Evolutionary conservation across 2,888 invertebrate species (phyloP).

Genomic region (Sympetrum striolatum): DNA sequence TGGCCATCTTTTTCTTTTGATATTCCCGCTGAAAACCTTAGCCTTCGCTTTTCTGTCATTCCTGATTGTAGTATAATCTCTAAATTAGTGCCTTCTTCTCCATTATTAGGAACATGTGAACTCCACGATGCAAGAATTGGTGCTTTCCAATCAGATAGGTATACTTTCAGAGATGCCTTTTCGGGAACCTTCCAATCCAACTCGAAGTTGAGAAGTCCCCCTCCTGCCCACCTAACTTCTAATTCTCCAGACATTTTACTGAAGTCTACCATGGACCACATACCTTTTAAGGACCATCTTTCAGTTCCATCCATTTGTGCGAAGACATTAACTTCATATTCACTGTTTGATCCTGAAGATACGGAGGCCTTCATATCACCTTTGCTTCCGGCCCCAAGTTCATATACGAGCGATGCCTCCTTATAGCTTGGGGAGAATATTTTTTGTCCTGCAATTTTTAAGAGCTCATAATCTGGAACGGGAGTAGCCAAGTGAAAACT

Average conservation of each 20-base stretch:
- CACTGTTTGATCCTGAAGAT: not conserved
- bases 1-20: not conserved
- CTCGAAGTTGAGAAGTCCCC: not conserved
- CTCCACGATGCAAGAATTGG: not conserved
- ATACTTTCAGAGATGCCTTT: not conserved
- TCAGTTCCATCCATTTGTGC: not conserved
- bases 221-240: constrained; percentile 10
- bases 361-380: not conserved
- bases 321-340: not conserved
- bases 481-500: not conserved
- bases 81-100: not conserved
- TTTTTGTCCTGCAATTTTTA: not conserved
- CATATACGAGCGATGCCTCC: not conserved
- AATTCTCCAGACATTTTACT: not conserved
- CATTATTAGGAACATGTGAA: not conserved
- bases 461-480: not conserved
- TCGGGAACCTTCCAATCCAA: not conserved
- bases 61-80: constrained; percentile 1
- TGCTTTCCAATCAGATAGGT: not conserved
- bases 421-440: not conserved
- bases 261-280: not conserved
- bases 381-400: not conserved
- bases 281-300: not conserved
- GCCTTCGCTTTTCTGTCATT: not conserved
- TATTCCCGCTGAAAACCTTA: not conserved